Evolutionary conservation across 2,888 invertebrate genomes (phyloP).

Genomic region (Heliconius sara): DNA sequence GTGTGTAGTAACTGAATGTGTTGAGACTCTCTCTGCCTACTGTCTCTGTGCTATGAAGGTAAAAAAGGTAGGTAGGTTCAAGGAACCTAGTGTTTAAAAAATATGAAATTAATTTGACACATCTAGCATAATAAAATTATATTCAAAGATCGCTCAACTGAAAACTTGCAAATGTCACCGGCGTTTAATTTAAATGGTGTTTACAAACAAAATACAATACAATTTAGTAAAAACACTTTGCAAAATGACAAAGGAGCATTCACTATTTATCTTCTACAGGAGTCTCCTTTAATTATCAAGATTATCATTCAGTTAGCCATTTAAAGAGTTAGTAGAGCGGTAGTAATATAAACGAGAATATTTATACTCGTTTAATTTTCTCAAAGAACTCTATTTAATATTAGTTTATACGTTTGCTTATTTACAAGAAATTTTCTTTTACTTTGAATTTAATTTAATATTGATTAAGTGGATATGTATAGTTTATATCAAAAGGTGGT

Average conservation of each 20-base stretch:
- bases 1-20: too few species aligned
- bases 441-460: not conserved
- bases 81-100: not conserved
- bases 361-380: slow-evolving; percentile 32
- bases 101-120: not conserved
- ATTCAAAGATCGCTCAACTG: not conserved
- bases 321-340: slow-evolving; percentile 34
- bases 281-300: slow-evolving; percentile 25
- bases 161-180: not conserved
- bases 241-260: slow-evolving; percentile 11
- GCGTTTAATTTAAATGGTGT: not conserved
- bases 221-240: slow-evolving; percentile 16
- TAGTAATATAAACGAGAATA: slow-evolving; percentile 38
- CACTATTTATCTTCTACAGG: slow-evolving; percentile 25
- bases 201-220: not conserved
- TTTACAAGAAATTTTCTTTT: not conserved
- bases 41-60: too few species aligned
- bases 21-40: too few species aligned
- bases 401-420: not conserved
- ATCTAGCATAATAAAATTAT: slow-evolving; percentile 4
- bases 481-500: too few species aligned
- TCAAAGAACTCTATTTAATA: slow-evolving; percentile 26
- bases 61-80: too few species aligned
- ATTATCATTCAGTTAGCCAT: slow-evolving; percentile 40
- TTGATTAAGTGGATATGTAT: too few species aligned